Base-by-base conservation (phyloP, 1,140 invertebrate species). In the Maconellicoccus hirsutus region DNA sequence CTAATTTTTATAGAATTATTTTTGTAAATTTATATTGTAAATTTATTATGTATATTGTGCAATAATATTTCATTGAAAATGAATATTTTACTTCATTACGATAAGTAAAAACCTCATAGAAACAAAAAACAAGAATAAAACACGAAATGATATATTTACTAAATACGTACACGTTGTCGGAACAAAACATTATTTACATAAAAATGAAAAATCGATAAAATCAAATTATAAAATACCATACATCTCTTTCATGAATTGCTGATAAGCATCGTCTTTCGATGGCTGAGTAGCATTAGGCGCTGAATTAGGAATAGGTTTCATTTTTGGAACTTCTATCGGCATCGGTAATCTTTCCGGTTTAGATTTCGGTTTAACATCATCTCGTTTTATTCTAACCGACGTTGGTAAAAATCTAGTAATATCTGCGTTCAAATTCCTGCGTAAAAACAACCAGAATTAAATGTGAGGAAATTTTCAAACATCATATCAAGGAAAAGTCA, bases 191-290 rank as follows among this genome's bases (percentile, higher is more conserved):
- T n/a, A n/a, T n/a, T n/a, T n/a, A 33, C 29, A 33, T 3, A 33
- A 33, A 3, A 12, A 33, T 33, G 29, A 6, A 33, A 52, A 52
- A 8, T 14, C n/a, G n/a, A 52, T 8, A 19, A 4, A 52, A 52
- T 8, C 6, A 8, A 52, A 52, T 52, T 52, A 97, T 76, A 98
- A 83, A 25, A 98, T 81, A 52, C 89, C 92, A 80, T 96, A 87
- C 94, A 98, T 97, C 84, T 98, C 96, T 80, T 91, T 89, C 94
- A 98, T 98, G 79, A 98, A 98, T 78, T 95, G 92, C 81, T 94
- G 89, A 77, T 98, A 98, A 38, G 95, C 96, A 78, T 98, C 95
- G 78, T 98, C 96, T 79, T 98, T 98, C 39, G 90, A 96, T 42
- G 86, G 87, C 74, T 83, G 82, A 29, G 27, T 73, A 69, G 80